Percentiles rank a stretch among this genome's conserved stretches.
Evolutionary conservation across 2,888 invertebrate genomes (phyloP).

Genomic region (Pterostichus madidus): DNA sequence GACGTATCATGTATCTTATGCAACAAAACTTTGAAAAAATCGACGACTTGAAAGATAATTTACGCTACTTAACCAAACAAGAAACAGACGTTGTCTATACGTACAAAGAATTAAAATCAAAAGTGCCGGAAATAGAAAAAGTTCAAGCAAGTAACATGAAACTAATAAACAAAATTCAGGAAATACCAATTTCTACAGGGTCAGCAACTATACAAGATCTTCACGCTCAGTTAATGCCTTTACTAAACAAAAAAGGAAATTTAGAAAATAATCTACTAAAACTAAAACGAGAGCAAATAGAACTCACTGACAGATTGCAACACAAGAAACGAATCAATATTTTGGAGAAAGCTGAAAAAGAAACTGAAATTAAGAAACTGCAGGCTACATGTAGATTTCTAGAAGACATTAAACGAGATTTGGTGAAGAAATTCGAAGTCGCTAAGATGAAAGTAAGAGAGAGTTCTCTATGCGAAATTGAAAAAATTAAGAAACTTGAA

Average conservation of each 20-base stretch:
- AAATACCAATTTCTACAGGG: not conserved
- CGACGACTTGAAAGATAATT: constrained; percentile 20
- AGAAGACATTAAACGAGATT: not conserved
- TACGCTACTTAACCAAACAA: constrained; percentile 17
- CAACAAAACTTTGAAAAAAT: constrained; percentile 32
- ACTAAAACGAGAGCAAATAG: constrained; percentile 2
- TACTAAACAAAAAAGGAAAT: not conserved
- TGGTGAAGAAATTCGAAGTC: constrained; percentile 3
- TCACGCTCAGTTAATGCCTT: not conserved
- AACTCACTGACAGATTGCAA: not conserved
- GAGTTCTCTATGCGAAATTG: not conserved
- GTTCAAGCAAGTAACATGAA: not conserved
- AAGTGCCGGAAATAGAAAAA: constrained; percentile 15
- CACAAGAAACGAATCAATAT: constrained; percentile 8
- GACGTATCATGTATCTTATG: constrained; percentile 20
- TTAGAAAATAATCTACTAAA: not conserved
- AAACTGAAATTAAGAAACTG: constrained; percentile 28
- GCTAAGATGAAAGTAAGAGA: not conserved
- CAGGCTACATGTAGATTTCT: not conserved
- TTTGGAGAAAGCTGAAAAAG: constrained; percentile 27
- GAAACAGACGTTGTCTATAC: constrained; percentile 16
- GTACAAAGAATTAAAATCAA: constrained; percentile 3
- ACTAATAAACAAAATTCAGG: not conserved
- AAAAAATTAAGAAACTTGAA: constrained; percentile 27
- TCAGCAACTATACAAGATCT: not conserved